Evolutionary conservation across 2,797 vertebrate species (phyloP).

Genomic region (Gymnoscopelus braueri): DNA sequence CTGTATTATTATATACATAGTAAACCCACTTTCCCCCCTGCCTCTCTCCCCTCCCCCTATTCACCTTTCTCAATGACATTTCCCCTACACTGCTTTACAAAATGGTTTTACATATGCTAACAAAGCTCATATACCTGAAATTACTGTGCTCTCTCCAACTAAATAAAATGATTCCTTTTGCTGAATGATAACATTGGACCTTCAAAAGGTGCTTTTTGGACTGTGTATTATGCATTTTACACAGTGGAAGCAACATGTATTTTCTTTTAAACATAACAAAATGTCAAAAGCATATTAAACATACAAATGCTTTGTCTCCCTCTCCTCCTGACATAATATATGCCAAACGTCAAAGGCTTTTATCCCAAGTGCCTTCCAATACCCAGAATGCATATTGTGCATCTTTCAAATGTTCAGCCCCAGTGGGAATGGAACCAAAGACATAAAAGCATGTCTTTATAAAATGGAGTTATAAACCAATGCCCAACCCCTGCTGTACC

Average conservation of each 20-base stretch:
- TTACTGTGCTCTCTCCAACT: background rate
- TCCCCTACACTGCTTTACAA: slow-evolving; percentile 37
- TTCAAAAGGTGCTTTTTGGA: too few species aligned
- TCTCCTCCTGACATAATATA: slow-evolving; percentile 30
- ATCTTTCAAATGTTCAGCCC: slow-evolving; percentile 34
- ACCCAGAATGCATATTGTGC: slow-evolving; percentile 36
- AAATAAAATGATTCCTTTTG: background rate
- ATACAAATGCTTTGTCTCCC: background rate
- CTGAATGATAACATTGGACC: too few species aligned
- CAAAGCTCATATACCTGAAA: background rate
- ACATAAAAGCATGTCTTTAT: slow-evolving; percentile 36
- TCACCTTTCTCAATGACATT: slow-evolving; percentile 51
- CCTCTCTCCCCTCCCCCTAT: slow-evolving; percentile 41
- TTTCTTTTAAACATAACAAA: background rate
- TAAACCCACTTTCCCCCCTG: slow-evolving; percentile 37
- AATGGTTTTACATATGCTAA: slow-evolving; percentile 18
- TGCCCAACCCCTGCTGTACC: slow-evolving; percentile 1
- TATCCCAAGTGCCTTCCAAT: slow-evolving; percentile 50
- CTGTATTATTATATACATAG: slow-evolving; percentile 65
- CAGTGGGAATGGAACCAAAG: slow-evolving; percentile 51
- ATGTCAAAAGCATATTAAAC: background rate
- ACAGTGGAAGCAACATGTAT: too few species aligned
- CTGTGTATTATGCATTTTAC: too few species aligned
- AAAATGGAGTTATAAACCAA: slow-evolving; percentile 32
- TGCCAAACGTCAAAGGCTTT: slow-evolving; percentile 25